A percentile compares a stretch with the other conserved stretches of the same genome.
Conservation (phyloP, 2,888 invertebrate species). For the Augiades crinisus region DNA sequence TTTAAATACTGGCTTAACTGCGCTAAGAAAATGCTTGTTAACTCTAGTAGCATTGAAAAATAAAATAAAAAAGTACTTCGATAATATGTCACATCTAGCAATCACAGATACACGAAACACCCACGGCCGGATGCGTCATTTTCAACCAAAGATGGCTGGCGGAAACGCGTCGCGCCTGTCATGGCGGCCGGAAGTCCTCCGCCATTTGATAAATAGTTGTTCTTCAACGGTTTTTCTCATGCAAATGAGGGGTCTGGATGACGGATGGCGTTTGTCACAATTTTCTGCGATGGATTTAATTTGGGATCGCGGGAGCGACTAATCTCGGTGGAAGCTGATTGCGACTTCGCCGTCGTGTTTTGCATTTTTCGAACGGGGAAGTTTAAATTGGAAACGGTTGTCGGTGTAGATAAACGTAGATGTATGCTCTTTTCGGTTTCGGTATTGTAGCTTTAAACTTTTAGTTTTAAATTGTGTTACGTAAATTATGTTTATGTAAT, state of each 20-base stretch:
- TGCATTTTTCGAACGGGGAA: constrained; percentile 34
- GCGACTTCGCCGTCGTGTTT: constrained; percentile 37
- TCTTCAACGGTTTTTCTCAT: constrained; percentile 80
- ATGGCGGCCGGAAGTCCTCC: constrained; percentile 74
- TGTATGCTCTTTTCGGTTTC: too few species aligned
- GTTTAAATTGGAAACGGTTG: constrained; percentile 30
- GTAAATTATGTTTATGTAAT: too few species aligned
- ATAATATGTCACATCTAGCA: constrained; percentile 30
- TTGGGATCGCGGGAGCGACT: constrained; percentile 66
- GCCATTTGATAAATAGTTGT: constrained; percentile 81
- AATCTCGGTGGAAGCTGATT: constrained; percentile 58
- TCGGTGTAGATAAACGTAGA: too few species aligned
- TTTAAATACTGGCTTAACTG: too few species aligned
- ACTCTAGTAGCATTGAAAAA: too few species aligned
- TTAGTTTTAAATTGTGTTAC: too few species aligned
- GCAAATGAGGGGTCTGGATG: constrained; percentile 79
- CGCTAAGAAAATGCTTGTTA: too few species aligned
- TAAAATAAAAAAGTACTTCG: background rate
- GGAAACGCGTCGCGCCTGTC: constrained; percentile 78
- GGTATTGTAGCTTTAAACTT: too few species aligned
- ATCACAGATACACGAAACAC: constrained; percentile 27
- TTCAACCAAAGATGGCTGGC: constrained; percentile 66
- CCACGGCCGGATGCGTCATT: constrained; percentile 45
- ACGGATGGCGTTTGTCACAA: constrained; percentile 79
- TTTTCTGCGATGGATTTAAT: constrained; percentile 78